Conservation (phyloP, 1,140 invertebrate genomes). For the Druon quercuslanigerum region DNA sequence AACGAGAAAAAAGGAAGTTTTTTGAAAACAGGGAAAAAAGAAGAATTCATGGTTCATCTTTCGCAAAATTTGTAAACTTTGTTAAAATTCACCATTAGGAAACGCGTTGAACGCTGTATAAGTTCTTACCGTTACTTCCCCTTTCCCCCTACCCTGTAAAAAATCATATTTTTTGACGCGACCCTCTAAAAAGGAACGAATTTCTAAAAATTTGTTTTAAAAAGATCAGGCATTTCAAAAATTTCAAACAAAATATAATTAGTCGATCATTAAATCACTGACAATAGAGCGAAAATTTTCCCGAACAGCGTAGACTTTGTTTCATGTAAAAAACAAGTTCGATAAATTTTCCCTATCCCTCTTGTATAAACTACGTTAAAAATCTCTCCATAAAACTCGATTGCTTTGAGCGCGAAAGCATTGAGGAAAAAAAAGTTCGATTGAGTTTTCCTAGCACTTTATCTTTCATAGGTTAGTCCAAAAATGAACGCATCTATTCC, state of each 20-base stretch:
- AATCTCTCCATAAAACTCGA: conserved; percentile 4
- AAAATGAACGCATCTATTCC: neutral
- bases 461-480: conserved; percentile 21
- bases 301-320: neutral
- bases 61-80: no score
- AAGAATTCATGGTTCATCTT: no score
- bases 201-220: no score
- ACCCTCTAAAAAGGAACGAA: no score
- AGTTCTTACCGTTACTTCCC: no score
- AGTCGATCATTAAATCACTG: neutral
- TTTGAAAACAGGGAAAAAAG: no score
- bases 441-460: conserved; percentile 27
- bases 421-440: conserved; percentile 25
- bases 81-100: no score
- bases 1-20: no score
- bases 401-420: conserved; percentile 23
- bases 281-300: neutral
- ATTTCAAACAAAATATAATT: neutral
- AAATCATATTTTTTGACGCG: no score
- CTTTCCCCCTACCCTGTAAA: no score
- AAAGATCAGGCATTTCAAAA: no score
- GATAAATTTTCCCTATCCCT: neutral
- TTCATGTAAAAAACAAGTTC: neutral
- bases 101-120: no score
- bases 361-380: conserved; percentile 14